Base-by-base conservation (phyloP, 2,888 invertebrate species). In the Cephus sareptanus region DNA sequence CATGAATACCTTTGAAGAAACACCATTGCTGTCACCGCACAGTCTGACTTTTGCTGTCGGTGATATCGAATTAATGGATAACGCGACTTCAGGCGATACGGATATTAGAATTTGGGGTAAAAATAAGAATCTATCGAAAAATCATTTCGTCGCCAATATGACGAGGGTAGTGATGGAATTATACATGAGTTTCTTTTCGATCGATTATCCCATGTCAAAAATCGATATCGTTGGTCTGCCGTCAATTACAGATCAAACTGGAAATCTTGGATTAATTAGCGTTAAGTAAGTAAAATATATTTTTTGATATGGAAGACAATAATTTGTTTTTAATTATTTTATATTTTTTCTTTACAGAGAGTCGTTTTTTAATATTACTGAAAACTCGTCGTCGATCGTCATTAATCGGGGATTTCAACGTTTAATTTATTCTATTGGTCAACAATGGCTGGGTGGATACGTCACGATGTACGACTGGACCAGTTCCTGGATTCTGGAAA, bases 21-120 rank as follows among this genome's bases (percentile, higher is more conserved):
- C 90, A 0, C 86, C 83, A 0, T 91, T 89, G 34, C 93, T 95
- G 92, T 93, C 94, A 73, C 94, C 94, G 0, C 93, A 94, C 84
- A 92, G 94, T 79, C 92, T 94, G 31, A 94, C 94, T 0, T 87
- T 92, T 73, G 79, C 88, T 13, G 86, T 89, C 37, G 89, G 90
- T 1, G 86, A 87, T 69, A 81, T 89, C 73, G 83, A 85, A 56
- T 74, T 30, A 12, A 75, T 83, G 23, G 80, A 74, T 11, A 76
- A 81, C 34, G 77, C 1, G 56, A 23, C 9, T 0, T 9, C 23
- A 9, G 23, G 56, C 9, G 56, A 23, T 56, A 56, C 6, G 56
- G 23, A 56, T 23, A 56, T 56, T 56, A 9, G 23, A 56, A 23
- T 56, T 56, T 56, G 56, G 56, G 23, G 56, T 56, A 56, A 56